Evolutionary conservation across 2,888 invertebrate genomes (phyloP).

Genomic region (Cheilosia vernalis): DNA sequence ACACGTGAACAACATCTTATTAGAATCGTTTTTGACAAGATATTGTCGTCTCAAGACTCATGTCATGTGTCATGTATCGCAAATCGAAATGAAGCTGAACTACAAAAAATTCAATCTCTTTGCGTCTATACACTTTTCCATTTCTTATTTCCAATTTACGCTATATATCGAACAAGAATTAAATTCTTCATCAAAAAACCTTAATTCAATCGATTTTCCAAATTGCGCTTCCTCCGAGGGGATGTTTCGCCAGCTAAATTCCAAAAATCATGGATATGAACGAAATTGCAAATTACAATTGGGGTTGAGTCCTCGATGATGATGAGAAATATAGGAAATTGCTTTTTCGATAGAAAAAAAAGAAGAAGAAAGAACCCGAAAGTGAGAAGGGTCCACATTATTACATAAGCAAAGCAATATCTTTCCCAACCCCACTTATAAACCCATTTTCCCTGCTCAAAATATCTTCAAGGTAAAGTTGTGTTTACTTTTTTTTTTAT

Average conservation of each 20-base stretch:
- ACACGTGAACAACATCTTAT: too few species aligned
- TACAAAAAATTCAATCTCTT: too few species aligned
- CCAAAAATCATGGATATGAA: constrained; percentile 10
- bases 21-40: too few species aligned
- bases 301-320: constrained; percentile 45
- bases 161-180: background rate
- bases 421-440: constrained; percentile 18
- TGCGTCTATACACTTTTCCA: background rate
- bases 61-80: background rate
- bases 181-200: constrained; percentile 1
- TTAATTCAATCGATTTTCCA: constrained; percentile 50
- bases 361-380: background rate
- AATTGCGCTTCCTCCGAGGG: constrained; percentile 22
- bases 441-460: constrained; percentile 15
- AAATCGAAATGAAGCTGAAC: background rate
- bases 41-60: too few species aligned
- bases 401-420: constrained; percentile 45
- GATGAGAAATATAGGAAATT: constrained; percentile 72
- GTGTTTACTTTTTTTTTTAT: background rate
- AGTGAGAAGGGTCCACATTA: constrained; percentile 60
- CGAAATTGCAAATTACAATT: constrained; percentile 22
- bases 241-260: constrained; percentile 14
- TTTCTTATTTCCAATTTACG: background rate
- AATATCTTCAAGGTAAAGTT: background rate
- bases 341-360: constrained; percentile 57